phyloP scores from a whole-genome alignment of 2,113 vertebrate genomes.

The Syrrhaptes paradoxus region DNA sequence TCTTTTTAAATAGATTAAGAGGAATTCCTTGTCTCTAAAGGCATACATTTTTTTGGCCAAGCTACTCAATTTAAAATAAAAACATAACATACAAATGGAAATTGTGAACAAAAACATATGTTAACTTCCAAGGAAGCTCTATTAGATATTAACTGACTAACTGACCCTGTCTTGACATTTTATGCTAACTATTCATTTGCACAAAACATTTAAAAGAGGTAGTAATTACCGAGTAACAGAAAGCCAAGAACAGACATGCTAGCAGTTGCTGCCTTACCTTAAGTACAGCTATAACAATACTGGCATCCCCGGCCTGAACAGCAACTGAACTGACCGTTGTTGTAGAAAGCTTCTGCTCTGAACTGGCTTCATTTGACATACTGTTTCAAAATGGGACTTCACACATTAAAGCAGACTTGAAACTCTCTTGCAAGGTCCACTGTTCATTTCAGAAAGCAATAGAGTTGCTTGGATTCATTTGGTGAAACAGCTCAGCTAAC shows the following conservation, averaged over 20 bases:
- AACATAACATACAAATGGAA: background rate
- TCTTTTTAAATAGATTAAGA: background rate
- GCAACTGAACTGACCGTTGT: slow-evolving; percentile 86
- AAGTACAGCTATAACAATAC: slow-evolving; percentile 82
- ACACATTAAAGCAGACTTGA: background rate
- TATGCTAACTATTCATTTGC: background rate
- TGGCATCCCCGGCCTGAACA: slow-evolving; percentile 84
- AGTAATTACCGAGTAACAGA: background rate
- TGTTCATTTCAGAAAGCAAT: slow-evolving; percentile 53
- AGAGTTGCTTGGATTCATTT: slow-evolving; percentile 66
- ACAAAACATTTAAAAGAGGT: background rate
- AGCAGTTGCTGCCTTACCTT: slow-evolving; percentile 79
- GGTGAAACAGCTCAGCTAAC: slow-evolving; percentile 70
- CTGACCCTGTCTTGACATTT: background rate
- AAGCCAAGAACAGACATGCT: background rate
- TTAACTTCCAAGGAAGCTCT: background rate
- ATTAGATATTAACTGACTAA: background rate
- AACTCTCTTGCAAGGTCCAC: background rate
- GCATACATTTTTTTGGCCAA: background rate
- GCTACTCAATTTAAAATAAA: background rate
- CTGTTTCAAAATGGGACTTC: slow-evolving; percentile 9
- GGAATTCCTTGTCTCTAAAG: background rate
- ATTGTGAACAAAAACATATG: background rate
- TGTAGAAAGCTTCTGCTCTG: slow-evolving; percentile 71
- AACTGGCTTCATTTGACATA: slow-evolving; percentile 74